Evolutionary conservation across 2,797 vertebrate species (phyloP).

Genomic region (Thamnophis elegans): DNA sequence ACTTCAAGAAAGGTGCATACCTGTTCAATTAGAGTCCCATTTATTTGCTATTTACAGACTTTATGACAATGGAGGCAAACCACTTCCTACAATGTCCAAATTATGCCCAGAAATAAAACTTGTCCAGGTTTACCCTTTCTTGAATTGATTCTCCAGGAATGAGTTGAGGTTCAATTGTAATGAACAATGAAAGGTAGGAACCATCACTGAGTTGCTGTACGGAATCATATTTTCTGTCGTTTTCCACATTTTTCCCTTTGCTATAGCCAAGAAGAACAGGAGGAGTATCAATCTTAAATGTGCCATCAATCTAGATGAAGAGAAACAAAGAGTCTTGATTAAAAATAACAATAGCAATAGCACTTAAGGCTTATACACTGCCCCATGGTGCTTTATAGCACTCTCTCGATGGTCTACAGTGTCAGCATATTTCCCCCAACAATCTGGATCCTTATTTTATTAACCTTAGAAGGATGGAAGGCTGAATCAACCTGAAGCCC

Average conservation of each 20-base stretch:
- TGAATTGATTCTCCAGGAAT: constrained; percentile 86
- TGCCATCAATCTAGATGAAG: constrained; percentile 87
- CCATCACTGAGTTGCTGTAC: constrained; percentile 81
- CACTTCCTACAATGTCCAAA: background rate
- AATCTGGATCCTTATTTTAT: background rate
- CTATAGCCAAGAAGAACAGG: constrained; percentile 95
- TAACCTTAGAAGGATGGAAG: background rate
- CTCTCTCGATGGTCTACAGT: background rate
- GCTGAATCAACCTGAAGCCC: background rate
- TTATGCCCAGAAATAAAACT: constrained; percentile 19
- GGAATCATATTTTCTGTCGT: constrained; percentile 77
- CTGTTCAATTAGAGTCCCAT: background rate
- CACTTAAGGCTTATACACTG: background rate
- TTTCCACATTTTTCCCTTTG: constrained; percentile 78
- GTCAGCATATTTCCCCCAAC: background rate
- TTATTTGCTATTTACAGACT: background rate
- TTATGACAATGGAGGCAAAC: background rate
- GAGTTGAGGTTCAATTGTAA: constrained; percentile 93
- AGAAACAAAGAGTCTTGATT: background rate
- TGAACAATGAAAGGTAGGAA: constrained; percentile 88
- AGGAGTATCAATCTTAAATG: constrained; percentile 88
- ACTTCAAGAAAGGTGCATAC: background rate
- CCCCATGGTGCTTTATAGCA: background rate
- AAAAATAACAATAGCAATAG: background rate
- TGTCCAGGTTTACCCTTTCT: constrained; percentile 82